A percentile compares a stretch with the other conserved stretches of the same genome.
Evolutionary conservation across 2,797 vertebrate genomes (phyloP).

Genomic region (Arrhamphus sclerolepis): DNA sequence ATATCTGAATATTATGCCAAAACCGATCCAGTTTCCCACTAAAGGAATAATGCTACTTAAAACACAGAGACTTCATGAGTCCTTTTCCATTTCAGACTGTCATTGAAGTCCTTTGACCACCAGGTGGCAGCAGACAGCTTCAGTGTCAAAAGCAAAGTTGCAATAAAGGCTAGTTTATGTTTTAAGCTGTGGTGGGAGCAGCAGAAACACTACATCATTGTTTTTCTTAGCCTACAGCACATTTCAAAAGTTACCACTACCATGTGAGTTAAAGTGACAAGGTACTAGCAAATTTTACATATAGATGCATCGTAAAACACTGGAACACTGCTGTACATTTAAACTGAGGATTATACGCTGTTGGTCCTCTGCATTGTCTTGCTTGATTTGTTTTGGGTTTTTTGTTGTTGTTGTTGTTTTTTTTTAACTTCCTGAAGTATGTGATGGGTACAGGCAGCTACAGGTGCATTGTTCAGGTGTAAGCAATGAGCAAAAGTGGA

Average conservation of each 20-base stretch:
- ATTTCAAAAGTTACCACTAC: constrained; percentile 4
- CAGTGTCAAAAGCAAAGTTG: not conserved
- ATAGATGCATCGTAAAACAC: constrained; percentile 29
- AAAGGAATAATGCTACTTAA: too few relatives aligned
- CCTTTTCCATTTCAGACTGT: not conserved
- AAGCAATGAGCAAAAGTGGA: not conserved
- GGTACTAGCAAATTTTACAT: not conserved
- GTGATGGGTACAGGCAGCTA: constrained; percentile 5
- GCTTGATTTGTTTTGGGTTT: not conserved
- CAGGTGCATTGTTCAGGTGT: constrained; percentile 6
- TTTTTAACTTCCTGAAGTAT: constrained; percentile 3
- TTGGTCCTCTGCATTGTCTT: not conserved
- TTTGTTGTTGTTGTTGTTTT: not conserved
- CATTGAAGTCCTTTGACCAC: constrained; percentile 28
- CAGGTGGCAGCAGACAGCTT: constrained; percentile 46
- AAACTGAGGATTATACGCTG: constrained; percentile 9
- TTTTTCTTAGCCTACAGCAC: constrained; percentile 3
- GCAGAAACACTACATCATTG: not conserved
- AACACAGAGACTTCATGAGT: not conserved
- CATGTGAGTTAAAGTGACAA: constrained; percentile 4
- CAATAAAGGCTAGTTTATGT: not conserved
- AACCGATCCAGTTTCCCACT: not conserved
- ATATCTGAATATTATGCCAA: too few relatives aligned
- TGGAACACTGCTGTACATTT: constrained; percentile 39
- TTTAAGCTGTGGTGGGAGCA: constrained; percentile 6